Conservation (phyloP, 2,113 vertebrate genomes). For the Thunnus maccoyii region DNA sequence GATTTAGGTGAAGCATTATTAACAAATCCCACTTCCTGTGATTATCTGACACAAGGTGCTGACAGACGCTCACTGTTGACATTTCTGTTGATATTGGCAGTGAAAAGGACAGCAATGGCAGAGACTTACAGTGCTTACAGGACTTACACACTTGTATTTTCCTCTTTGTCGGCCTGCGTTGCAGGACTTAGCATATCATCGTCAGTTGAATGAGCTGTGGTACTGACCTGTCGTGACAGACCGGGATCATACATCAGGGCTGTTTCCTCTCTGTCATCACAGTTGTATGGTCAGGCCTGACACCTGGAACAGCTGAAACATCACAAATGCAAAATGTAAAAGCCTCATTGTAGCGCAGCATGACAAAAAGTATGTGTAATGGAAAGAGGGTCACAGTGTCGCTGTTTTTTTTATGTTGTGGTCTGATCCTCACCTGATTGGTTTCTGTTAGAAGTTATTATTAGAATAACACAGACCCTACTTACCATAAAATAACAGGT, state of each 20-base stretch:
- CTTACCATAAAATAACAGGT: conserved; percentile 81
- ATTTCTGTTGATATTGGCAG: conserved; percentile 84
- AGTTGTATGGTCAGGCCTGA: conserved; percentile 62
- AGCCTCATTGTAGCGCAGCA: conserved; percentile 60
- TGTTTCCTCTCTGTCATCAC: conserved; percentile 55
- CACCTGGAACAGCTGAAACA: conserved; percentile 74
- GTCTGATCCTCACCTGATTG: conserved; percentile 72
- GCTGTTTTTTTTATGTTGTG: conserved; percentile 43
- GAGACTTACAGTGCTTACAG: conserved; percentile 61
- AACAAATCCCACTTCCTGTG: conserved; percentile 66
- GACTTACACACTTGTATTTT: conserved; percentile 53
- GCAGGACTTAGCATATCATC: conserved; percentile 66
- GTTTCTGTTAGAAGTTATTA: conserved; percentile 74
- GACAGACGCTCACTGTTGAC: conserved; percentile 77
- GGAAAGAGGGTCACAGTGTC: conserved; percentile 72
- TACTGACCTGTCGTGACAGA: conserved; percentile 65
- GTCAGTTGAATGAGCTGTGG: conserved; percentile 64
- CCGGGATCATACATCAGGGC: conserved; percentile 51
- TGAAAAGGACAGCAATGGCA: conserved; percentile 60
- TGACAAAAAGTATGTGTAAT: conserved; percentile 76
- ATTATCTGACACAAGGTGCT: conserved; percentile 73
- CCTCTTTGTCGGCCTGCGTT: conserved; percentile 60
- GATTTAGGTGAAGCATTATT: conserved; percentile 67
- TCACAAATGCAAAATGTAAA: conserved; percentile 76
- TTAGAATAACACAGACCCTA: conserved; percentile 75